phyloP scores from a whole-genome alignment of 2,888 invertebrate genomes.

The Mythimna albipuncta region DNA sequence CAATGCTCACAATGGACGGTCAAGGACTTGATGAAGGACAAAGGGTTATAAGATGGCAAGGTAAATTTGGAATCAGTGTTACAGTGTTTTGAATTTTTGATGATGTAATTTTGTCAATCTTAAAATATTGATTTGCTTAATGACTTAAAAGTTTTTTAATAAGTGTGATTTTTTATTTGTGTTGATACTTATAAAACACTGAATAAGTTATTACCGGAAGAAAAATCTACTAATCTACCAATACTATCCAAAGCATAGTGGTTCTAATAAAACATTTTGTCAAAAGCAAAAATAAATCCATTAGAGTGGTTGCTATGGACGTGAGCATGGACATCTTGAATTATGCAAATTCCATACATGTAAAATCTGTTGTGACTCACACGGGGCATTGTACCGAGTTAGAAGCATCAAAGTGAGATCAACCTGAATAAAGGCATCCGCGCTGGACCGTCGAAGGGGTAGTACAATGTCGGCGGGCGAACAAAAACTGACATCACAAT shows the following conservation, averaged over 20 bases:
- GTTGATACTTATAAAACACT: no score
- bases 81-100: slow-evolving; percentile 40
- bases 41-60: slow-evolving; percentile 79
- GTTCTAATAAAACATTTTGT: background rate
- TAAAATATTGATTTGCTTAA: background rate
- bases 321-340: slow-evolving; percentile 53
- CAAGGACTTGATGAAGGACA: slow-evolving; percentile 88
- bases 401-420: slow-evolving; percentile 89
- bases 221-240: no score
- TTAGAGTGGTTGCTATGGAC: slow-evolving; percentile 48
- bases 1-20: slow-evolving; percentile 84
- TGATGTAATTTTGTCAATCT: background rate
- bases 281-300: slow-evolving; percentile 31
- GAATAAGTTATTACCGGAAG: no score
- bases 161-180: no score
- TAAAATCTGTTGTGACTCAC: slow-evolving; percentile 77
- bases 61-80: slow-evolving; percentile 65
- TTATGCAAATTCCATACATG: slow-evolving; percentile 71
- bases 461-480: slow-evolving; percentile 89
- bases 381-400: slow-evolving; percentile 83
- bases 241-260: background rate
- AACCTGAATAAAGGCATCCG: slow-evolving; percentile 86
- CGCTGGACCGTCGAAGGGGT: slow-evolving; percentile 87
- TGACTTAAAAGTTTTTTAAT: no score
- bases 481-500: slow-evolving; percentile 90